A percentile compares a stretch with the other conserved stretches of the same genome.
phyloP scores from a whole-genome alignment of 2,888 invertebrate species.

The Lasioglossum vierecki region DNA sequence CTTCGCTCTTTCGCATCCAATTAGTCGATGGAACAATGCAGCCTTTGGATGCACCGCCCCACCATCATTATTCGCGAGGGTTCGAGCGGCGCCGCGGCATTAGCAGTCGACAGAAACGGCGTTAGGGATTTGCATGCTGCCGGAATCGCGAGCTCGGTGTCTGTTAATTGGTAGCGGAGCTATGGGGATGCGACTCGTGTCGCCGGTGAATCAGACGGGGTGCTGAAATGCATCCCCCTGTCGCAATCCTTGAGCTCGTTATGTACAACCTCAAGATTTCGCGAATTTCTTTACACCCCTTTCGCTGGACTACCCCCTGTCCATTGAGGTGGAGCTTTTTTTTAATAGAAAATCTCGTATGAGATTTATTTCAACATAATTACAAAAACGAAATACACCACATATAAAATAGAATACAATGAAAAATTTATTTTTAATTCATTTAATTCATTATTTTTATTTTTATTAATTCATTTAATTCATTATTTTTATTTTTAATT shows the following conservation, averaged over 20 bases:
- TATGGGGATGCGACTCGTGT: slow-evolving; percentile 6
- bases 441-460: too few relatives aligned
- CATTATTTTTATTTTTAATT: too few relatives aligned
- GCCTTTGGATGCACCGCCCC: slow-evolving; percentile 16
- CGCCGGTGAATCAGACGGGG: background rate
- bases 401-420: too few relatives aligned
- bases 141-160: slow-evolving; percentile 18
- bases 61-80: slow-evolving; percentile 48
- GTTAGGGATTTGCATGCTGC: slow-evolving; percentile 33
- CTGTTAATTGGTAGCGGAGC: slow-evolving; percentile 48
- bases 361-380: too few relatives aligned
- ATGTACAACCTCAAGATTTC: background rate
- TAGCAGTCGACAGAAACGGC: slow-evolving; percentile 43
- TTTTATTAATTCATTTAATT: too few relatives aligned
- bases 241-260: background rate
- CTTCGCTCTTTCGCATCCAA: slow-evolving; percentile 57
- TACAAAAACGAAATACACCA: too few relatives aligned
- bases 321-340: too few relatives aligned
- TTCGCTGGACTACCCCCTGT: background rate
- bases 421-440: too few relatives aligned
- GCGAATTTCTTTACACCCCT: background rate
- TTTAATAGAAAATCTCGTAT: too few relatives aligned
- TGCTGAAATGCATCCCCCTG: background rate
- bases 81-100: slow-evolving; percentile 29
- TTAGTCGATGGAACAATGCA: slow-evolving; percentile 68